A percentile compares a stretch with the other conserved stretches of the same genome.
Conservation (phyloP, 2,797 vertebrate species). For the Coccyzus lansbergi region DNA sequence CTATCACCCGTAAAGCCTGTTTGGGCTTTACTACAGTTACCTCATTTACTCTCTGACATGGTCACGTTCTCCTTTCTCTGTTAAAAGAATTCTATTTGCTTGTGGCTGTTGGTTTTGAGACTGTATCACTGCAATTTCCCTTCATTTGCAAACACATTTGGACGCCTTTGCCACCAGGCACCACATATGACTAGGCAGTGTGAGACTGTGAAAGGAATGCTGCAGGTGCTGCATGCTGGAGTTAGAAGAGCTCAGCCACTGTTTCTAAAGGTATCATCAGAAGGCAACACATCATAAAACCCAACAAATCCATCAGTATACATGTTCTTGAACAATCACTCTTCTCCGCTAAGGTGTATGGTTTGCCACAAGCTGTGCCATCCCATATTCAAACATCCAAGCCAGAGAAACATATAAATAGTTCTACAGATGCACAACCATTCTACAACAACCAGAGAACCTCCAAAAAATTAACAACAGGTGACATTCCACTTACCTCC, state of each 20-base stretch:
- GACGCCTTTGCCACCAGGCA: background rate
- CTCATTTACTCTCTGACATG: background rate
- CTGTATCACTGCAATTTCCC: background rate
- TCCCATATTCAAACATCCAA: background rate
- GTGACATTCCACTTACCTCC: conserved; percentile 78
- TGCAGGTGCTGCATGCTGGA: accelerated
- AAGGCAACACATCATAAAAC: background rate
- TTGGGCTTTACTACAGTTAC: background rate
- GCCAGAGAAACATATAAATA: background rate
- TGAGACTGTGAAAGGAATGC: background rate
- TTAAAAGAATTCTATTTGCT: background rate
- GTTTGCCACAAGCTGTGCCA: background rate
- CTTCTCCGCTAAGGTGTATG: background rate
- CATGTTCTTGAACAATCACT: background rate
- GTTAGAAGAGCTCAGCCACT: background rate
- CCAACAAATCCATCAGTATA: background rate
- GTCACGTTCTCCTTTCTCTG: background rate
- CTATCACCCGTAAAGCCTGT: background rate
- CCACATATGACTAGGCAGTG: accelerated
- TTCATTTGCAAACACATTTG: background rate
- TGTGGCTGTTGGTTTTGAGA: background rate
- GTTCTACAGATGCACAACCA: background rate
- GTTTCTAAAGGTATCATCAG: background rate
- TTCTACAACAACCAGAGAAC: background rate
- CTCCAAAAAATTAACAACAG: background rate